Evolutionary conservation across 2,888 invertebrate species (phyloP).

Genomic region (Pterostichus niger): DNA sequence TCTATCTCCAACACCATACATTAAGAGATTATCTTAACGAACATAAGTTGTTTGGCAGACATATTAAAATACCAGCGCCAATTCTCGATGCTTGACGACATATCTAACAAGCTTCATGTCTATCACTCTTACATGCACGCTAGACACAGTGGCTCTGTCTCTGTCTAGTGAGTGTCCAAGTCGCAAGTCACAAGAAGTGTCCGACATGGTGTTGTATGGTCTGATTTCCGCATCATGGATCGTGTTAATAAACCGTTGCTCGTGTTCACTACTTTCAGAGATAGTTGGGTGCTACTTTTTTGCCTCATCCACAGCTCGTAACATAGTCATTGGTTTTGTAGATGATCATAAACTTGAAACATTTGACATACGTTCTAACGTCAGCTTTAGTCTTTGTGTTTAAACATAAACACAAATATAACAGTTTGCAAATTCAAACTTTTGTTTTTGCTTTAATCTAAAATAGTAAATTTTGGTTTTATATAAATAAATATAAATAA

Average conservation of each 20-base stretch:
- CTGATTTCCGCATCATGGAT: conserved; percentile 37
- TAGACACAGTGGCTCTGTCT: background rate
- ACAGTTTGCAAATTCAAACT: too few relatives aligned
- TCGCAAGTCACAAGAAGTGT: background rate
- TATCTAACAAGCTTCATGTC: conserved; percentile 13
- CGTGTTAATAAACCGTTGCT: conserved; percentile 46
- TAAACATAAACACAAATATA: too few relatives aligned
- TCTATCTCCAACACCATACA: background rate
- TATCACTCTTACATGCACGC: background rate
- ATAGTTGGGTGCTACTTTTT: background rate
- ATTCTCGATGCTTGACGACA: conserved; percentile 12
- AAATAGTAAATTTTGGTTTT: too few relatives aligned
- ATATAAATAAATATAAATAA: too few relatives aligned
- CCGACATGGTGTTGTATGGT: conserved; percentile 32
- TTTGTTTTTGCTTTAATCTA: too few relatives aligned
- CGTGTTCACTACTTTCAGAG: background rate
- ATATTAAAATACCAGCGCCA: conserved; percentile 32
- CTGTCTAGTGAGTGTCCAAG: conserved; percentile 4
- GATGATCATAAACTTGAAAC: too few relatives aligned
- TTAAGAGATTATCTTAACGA: conserved; percentile 33
- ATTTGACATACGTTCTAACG: too few relatives aligned
- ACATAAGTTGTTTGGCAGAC: conserved; percentile 12
- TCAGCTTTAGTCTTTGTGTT: too few relatives aligned
- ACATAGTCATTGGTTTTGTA: too few relatives aligned
- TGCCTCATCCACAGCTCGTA: too few relatives aligned